phyloP scores from a whole-genome alignment of 1,140 invertebrate genomes.

The Trypoxylus dichotomus region DNA sequence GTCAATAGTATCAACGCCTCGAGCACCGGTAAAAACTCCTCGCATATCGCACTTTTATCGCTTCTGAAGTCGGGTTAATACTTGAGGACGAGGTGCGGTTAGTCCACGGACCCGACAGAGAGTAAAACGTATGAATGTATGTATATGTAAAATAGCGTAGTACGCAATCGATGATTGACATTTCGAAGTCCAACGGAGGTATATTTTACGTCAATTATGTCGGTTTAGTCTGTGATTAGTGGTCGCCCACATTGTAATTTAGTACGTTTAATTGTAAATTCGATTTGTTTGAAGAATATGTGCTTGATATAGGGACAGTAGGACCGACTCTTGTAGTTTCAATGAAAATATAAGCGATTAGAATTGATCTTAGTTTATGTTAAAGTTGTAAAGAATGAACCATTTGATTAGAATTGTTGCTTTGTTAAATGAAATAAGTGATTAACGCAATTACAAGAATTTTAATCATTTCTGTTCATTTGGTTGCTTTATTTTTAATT shows the following conservation, averaged over 20 bases:
- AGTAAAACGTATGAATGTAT: too few relatives aligned
- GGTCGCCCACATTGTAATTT: background rate
- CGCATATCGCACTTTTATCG: background rate
- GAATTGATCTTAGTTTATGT: background rate
- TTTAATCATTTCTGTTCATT: too few relatives aligned
- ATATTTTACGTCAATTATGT: background rate
- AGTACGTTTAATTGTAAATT: background rate
- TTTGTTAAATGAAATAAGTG: too few relatives aligned
- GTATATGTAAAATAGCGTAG: background rate
- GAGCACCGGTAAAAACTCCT: background rate
- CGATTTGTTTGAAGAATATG: background rate
- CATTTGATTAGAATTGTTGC: too few relatives aligned
- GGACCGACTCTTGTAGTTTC: background rate
- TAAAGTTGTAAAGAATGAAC: background rate
- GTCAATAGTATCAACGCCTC: background rate
- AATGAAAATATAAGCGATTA: background rate
- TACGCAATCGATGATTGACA: conserved; percentile 1
- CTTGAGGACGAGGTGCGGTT: background rate
- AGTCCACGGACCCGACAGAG: background rate
- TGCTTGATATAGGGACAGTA: background rate
- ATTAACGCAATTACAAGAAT: too few relatives aligned
- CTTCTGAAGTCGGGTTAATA: background rate
- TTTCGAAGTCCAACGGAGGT: background rate
- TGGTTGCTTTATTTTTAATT: too few relatives aligned
- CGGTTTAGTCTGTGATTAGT: background rate